Base-by-base conservation (phyloP, 1,140 invertebrate genomes). In the Gonioctena quinquepunctata region DNA sequence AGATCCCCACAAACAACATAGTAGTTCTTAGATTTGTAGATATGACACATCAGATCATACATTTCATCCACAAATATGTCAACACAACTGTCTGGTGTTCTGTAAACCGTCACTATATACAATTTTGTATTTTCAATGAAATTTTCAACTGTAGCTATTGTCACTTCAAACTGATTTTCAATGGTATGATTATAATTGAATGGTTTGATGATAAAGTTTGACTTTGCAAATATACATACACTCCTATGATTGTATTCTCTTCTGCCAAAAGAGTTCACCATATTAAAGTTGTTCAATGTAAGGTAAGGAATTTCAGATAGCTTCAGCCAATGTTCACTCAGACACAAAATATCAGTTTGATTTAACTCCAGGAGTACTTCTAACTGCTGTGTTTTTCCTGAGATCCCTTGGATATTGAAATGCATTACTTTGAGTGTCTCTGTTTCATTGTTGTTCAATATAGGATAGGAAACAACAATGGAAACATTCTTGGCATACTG, bases 131-230 rank as follows among this genome's bases (percentile, higher is more conserved):
- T 22, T 25, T 22, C 25, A 16, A 8, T 59, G 16, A 11, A 11
- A 11, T 25, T 26, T 8, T 25, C 25, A 11, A 25, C 11, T 26
- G 56, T 59, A 25, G 56, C 22, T 26, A 26, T 59, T 22, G 25
- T 26, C 11, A 59, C 16, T 59, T 59, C 56, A 59, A 59, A 59
- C 6, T 59, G 56, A 13, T 59, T 59, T 59, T 59, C 56, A 59
- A 59, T 23, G 11, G 7, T 11, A 13, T 59, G 8, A 22, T 59
- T 23, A 59, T 26, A 59, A 2, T 26, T 59, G 11, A 59, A 25
- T 11, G 56, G 25, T 59, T 59, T 59, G 7, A 23, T 23, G 23
- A 25, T 59, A 23, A 22, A 13, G 8, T 23, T n/a, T 22, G 21
- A 11, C 22, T 26, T 59, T 18, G 56, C 56, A 11, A 59, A 18